These are phyloP conservation scores for Rhopalosiphum nymphaeae DNA, from an alignment of 2,888 invertebrate species.

Conservation along the genomic window DNA sequence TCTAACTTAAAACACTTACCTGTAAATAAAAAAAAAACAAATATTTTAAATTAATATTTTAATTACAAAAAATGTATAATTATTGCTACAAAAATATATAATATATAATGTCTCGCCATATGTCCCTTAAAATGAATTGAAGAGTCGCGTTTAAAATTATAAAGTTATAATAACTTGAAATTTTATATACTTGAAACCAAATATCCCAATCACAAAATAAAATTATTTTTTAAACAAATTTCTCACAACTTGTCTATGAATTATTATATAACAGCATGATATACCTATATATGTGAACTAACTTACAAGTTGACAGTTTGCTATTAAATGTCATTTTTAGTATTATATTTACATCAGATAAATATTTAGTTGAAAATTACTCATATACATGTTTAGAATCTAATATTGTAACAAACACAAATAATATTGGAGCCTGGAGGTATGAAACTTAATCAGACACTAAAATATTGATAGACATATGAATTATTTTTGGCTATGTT, in stretches of 20 bases:
- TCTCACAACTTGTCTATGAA: not conserved
- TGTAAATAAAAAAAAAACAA: slow-evolving; percentile 40
- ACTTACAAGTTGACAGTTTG: not conserved
- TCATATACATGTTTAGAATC: not conserved
- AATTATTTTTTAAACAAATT: not conserved
- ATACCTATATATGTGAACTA: not conserved
- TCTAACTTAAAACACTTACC: slow-evolving; percentile 24
- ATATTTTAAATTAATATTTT: not conserved
- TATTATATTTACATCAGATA: not conserved
- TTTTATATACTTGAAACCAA: not conserved
- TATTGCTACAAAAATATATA: not conserved
- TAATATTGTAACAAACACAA: not conserved
- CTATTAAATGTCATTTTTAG: not conserved
- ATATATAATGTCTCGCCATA: not conserved
- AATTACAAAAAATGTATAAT: not conserved
- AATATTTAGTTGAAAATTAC: not conserved
- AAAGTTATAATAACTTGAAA: not conserved
- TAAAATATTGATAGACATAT: slow-evolving; percentile 21
- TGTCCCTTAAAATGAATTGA: not conserved
- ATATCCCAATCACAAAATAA: not conserved
- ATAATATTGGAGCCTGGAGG: not conserved
- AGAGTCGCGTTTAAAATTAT: not conserved
- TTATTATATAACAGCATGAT: not conserved
- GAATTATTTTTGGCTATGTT: slow-evolving; percentile 30
- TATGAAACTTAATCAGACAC: slow-evolving; percentile 30